Base-by-base conservation (phyloP, 2,113 vertebrate genomes). In the Cryptomyrus ogoouensis region DNA sequence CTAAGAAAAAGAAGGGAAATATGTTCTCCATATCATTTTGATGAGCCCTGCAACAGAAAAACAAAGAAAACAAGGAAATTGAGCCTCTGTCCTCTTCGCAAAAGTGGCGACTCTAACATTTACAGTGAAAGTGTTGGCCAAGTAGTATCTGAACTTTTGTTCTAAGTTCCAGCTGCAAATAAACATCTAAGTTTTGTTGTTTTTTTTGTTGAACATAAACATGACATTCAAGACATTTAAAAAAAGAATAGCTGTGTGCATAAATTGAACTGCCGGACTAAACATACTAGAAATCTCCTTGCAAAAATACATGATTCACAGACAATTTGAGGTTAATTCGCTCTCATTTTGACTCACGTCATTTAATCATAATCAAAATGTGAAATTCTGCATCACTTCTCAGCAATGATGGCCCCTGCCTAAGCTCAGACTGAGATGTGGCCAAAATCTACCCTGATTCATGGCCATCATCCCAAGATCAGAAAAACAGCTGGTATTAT, bases 1-100 rank as follows among this genome's bases (percentile, higher is more conserved):
- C 98, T 0, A 99, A 94, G 93, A 99, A 99, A 49, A 99, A 95
- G 95, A 99, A 99, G 0, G 98, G 98, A 2, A 97, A 95, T 93
- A 99, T 98, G 95, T 96, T 99, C 94, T 99, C 98, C 96, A 99
- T 94, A 94, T 98, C 98, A 0, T 99, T 99, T 1, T 86, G 74
- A 88, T 99, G 98, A 88, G 97, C 97, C 88, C 98, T 99, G 91
- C 44, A 93, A 91, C n/a, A 90, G 21, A 90, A 15, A 89, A 83
- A 49, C 3, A 89, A 24, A 52, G 85, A 70, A 77, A 24, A 19
- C 89, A 49, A 86, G 3, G 3, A 56, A 2, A 88, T 6, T 58
- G 27, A 80, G 35, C 17, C 39, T 42, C 35, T 42, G 35, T 80
- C 35, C 35, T 80, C 6, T 19, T 19, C 89, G 12, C 88, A 52